Conservation (phyloP, 2,113 vertebrate species). For the Tragelaphus strepsiceros region DNA sequence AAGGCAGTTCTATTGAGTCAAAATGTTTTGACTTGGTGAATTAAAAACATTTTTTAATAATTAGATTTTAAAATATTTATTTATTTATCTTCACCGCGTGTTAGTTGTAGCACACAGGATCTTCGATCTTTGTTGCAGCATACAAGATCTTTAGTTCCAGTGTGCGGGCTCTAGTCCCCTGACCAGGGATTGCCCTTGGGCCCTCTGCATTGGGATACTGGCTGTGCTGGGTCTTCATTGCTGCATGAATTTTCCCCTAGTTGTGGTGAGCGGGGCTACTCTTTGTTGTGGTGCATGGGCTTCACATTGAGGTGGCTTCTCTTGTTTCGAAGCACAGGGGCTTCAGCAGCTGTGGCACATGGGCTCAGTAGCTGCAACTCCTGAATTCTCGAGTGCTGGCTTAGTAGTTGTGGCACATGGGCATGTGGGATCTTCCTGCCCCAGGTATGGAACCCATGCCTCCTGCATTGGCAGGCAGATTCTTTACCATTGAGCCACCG, state of each 20-base stretch:
- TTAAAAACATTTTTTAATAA: neutral
- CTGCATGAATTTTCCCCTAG: neutral
- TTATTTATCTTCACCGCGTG: fast-evolving
- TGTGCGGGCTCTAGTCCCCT: neutral
- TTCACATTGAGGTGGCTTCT: neutral
- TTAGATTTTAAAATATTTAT: neutral
- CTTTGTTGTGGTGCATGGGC: neutral
- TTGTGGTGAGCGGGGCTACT: neutral
- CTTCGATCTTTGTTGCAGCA: neutral
- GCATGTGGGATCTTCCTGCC: neutral
- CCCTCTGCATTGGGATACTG: neutral
- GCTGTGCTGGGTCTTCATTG: neutral
- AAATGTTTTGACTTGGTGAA: neutral
- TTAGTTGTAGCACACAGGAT: neutral
- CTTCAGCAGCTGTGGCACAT: neutral
- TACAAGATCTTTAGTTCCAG: neutral
- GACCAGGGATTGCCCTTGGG: fast-evolving
- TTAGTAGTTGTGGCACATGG: neutral
- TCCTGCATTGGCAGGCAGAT: neutral
- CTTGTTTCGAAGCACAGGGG: neutral
- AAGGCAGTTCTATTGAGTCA: neutral
- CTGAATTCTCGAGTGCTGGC: neutral
- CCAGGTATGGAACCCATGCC: neutral
- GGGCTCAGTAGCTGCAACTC: neutral
- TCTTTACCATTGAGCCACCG: neutral